phyloP scores from a whole-genome alignment of 1,140 invertebrate species.

The Cyclina sinensis region DNA sequence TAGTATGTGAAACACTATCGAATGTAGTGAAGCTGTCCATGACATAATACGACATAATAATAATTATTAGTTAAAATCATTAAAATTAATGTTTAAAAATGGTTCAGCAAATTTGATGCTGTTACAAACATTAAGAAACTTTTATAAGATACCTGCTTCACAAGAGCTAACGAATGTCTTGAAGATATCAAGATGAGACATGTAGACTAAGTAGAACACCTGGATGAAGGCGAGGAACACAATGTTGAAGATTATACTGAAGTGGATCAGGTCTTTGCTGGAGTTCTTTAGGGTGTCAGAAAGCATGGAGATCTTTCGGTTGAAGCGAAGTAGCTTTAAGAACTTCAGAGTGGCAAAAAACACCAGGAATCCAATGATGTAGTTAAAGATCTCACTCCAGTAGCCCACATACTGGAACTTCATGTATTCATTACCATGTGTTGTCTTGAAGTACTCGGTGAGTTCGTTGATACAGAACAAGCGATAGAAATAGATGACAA shows the following conservation, averaged over 20 bases:
- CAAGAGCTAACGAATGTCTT: slow-evolving; percentile 87
- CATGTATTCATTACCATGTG: slow-evolving; percentile 88
- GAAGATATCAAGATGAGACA: slow-evolving; percentile 86
- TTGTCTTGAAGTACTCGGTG: slow-evolving; percentile 85
- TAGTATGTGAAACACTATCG: too few species aligned
- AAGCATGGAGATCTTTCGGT: slow-evolving; percentile 87
- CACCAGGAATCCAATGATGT: slow-evolving; percentile 87
- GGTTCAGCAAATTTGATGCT: too few species aligned
- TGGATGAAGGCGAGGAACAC: slow-evolving; percentile 86
- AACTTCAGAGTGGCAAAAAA: slow-evolving; percentile 88
- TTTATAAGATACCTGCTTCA: slow-evolving; percentile 86
- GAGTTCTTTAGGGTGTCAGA: slow-evolving; percentile 84
- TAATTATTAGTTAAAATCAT: too few species aligned
- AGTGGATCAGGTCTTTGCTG: slow-evolving; percentile 83
- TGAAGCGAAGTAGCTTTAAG: slow-evolving; percentile 88
- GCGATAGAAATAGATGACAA: slow-evolving; percentile 86
- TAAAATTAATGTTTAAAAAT: too few species aligned
- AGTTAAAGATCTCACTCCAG: slow-evolving; percentile 87
- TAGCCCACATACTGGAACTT: slow-evolving; percentile 87
- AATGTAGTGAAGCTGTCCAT: too few species aligned
- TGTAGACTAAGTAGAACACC: slow-evolving; percentile 88
- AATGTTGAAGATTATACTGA: slow-evolving; percentile 86
- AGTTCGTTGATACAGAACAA: slow-evolving; percentile 83
- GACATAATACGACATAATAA: too few species aligned
- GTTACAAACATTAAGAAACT: too few species aligned